Conservation (phyloP, 2,888 invertebrate genomes). For the Lithophane ornitopus region DNA sequence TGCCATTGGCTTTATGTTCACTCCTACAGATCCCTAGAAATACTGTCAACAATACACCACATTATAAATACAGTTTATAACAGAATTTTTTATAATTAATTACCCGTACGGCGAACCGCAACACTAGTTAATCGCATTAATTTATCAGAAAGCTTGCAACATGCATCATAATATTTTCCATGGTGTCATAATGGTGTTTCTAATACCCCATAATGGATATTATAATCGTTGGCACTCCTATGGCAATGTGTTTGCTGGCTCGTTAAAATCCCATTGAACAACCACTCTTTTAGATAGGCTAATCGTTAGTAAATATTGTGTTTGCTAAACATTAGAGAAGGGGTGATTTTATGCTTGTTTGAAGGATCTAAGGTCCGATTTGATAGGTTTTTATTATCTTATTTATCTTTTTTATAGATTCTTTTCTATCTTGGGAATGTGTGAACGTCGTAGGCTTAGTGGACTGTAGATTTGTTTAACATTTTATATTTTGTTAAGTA, state of each 20-base stretch:
- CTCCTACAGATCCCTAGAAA: background rate
- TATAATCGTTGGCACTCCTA: conserved; percentile 72
- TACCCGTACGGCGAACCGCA: background rate
- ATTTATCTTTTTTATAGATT: too few relatives aligned
- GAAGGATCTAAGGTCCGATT: background rate
- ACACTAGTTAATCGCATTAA: conserved; percentile 44
- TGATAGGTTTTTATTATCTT: too few relatives aligned
- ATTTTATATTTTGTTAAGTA: too few relatives aligned
- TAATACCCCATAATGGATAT: conserved; percentile 73
- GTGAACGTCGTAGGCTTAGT: too few relatives aligned
- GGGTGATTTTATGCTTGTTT: conserved; percentile 13
- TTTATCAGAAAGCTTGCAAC: conserved; percentile 56
- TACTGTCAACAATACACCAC: background rate
- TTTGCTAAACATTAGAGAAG: conserved; percentile 20
- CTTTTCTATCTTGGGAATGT: too few relatives aligned
- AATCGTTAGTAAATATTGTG: conserved; percentile 52
- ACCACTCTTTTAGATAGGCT: conserved; percentile 63
- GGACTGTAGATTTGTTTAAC: too few relatives aligned
- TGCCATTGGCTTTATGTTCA: background rate
- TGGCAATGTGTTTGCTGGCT: conserved; percentile 67
- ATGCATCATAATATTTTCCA: conserved; percentile 62
- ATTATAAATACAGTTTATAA: background rate
- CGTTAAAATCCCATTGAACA: conserved; percentile 66
- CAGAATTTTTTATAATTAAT: conserved; percentile 23
- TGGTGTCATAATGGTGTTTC: conserved; percentile 62